These are phyloP conservation scores for Resseliella maxima DNA, from an alignment of 2,888 invertebrate species.

Conservation along the genomic window DNA sequence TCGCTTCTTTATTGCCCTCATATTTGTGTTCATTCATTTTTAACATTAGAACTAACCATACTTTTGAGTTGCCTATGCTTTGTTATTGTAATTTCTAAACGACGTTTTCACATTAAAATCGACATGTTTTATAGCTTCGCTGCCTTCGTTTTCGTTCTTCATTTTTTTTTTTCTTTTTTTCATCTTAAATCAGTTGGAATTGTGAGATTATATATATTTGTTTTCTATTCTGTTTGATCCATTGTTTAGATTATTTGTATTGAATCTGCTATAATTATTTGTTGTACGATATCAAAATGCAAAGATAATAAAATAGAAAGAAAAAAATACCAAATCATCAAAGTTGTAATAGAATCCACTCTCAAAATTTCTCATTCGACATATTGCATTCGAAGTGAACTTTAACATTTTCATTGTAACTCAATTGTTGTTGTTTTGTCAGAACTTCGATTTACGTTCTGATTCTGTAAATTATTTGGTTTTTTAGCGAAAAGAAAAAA, in stretches of 20 bases:
- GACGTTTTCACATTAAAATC: slow-evolving; percentile 48
- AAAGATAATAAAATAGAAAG: not conserved
- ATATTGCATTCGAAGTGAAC: slow-evolving; percentile 36
- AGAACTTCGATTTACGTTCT: not conserved
- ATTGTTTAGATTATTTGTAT: not conserved
- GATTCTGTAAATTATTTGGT: not conserved
- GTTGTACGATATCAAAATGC: slow-evolving; percentile 47
- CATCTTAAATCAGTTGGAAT: not conserved
- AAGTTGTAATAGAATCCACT: not conserved
- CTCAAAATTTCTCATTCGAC: not conserved
- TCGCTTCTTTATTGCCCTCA: slow-evolving; percentile 32
- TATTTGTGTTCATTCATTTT: slow-evolving; percentile 15
- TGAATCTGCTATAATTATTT: not conserved
- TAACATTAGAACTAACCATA: not conserved
- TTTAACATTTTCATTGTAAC: slow-evolving; percentile 41
- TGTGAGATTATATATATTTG: not conserved
- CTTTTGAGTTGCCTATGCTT: not conserved
- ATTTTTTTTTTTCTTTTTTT: not conserved
- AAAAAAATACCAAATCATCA: not conserved
- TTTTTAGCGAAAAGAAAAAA: not conserved
- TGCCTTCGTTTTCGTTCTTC: not conserved
- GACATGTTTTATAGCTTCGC: slow-evolving; percentile 41
- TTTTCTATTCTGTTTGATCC: not conserved
- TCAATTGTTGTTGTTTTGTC: slow-evolving; percentile 11
- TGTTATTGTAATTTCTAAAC: slow-evolving; percentile 35